phyloP scores from a whole-genome alignment of 2,888 invertebrate genomes.

The Thecophora atra region DNA sequence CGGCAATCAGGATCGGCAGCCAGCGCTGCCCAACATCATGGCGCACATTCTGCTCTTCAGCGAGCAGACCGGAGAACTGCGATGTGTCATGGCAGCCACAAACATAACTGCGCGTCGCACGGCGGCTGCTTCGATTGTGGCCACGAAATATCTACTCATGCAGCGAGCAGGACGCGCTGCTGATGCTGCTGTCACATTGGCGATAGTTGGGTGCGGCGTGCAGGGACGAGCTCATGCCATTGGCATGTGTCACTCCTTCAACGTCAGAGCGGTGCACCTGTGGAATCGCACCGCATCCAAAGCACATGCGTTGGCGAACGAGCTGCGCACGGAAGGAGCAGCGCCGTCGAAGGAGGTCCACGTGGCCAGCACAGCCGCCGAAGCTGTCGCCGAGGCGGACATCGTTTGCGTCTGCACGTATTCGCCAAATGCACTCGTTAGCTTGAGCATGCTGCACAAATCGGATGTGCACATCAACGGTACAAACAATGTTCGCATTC shows the following conservation, averaged over 20 bases:
- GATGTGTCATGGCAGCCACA: constrained; percentile 67
- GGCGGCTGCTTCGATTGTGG: constrained; percentile 70
- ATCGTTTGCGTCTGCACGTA: constrained; percentile 72
- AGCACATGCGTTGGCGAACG: constrained; percentile 58
- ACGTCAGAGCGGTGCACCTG: constrained; percentile 67
- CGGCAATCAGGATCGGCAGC: constrained; percentile 56
- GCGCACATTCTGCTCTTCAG: constrained; percentile 67
- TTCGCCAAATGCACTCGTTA: constrained; percentile 67
- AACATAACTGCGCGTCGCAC: constrained; percentile 71
- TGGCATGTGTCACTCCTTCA: constrained; percentile 67
- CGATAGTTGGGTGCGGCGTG: constrained; percentile 69
- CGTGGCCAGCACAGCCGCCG: constrained; percentile 56
- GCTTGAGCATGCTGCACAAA: constrained; percentile 67
- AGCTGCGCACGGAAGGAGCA: constrained; percentile 49
- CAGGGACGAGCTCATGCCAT: constrained; percentile 68
- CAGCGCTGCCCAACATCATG: constrained; percentile 64
- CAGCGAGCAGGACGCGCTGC: constrained; percentile 43
- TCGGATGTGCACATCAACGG: constrained; percentile 72
- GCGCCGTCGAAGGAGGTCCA: constrained; percentile 38
- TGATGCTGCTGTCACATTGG: constrained; percentile 49
- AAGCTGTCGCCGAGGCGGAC: constrained; percentile 70
- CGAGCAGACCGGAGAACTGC: constrained; percentile 64
- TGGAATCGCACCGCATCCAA: constrained; percentile 69
- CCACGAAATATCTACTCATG: constrained; percentile 68
- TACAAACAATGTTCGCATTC: constrained; percentile 50